phyloP scores from a whole-genome alignment of 1,140 invertebrate genomes.

The Heterodera schachtii region DNA sequence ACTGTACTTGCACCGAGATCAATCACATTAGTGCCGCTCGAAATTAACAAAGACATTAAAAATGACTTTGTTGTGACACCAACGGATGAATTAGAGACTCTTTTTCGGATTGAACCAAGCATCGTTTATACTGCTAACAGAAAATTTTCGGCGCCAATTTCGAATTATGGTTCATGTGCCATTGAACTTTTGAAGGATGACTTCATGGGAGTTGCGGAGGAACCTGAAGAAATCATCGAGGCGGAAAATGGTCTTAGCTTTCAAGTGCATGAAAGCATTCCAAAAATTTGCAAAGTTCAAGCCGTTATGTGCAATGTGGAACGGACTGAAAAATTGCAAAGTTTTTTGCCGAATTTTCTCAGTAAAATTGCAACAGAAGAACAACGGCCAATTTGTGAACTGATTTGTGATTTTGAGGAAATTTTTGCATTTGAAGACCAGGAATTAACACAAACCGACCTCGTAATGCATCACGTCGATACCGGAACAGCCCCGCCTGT shows the following conservation, averaged over 20 bases:
- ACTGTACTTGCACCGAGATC: slow-evolving; percentile 6
- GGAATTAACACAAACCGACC: slow-evolving; percentile 62
- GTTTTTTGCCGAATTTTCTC: neutral
- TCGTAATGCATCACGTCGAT: slow-evolving; percentile 58
- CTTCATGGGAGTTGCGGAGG: neutral
- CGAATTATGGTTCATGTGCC: neutral
- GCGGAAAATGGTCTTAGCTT: neutral
- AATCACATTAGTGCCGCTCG: neutral
- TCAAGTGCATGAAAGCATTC: neutral
- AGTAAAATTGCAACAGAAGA: neutral
- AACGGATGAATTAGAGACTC: neutral
- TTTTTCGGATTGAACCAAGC: neutral
- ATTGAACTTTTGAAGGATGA: neutral
- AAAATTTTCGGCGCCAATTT: neutral
- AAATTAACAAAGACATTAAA: neutral
- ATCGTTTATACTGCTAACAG: neutral
- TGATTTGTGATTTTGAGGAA: slow-evolving; percentile 4
- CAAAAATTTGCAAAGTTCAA: neutral
- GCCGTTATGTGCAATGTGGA: neutral
- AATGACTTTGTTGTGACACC: neutral
- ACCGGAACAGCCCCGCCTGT: slow-evolving; percentile 50
- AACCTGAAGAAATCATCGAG: neutral
- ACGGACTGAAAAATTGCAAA: neutral
- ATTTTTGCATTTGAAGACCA: slow-evolving; percentile 70
- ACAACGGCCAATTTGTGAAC: neutral